Percentiles rank a stretch among this genome's conserved stretches.
phyloP scores from a whole-genome alignment of 2,888 invertebrate species.

The Aelia acuminata region DNA sequence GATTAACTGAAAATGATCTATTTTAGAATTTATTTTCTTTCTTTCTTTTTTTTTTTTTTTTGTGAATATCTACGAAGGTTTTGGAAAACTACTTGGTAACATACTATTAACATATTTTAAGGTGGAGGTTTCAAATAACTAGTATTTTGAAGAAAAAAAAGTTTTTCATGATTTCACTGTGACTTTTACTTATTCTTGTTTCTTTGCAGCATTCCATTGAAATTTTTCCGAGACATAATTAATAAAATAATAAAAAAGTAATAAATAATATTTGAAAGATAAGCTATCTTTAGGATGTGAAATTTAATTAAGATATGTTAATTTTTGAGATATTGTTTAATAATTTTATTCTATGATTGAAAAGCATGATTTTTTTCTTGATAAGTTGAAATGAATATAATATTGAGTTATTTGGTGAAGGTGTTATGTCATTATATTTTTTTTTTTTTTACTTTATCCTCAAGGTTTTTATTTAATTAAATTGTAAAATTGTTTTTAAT shows the following conservation, averaged over 20 bases:
- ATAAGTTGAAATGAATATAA: neutral
- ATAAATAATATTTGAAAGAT: neutral
- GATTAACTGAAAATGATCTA: conserved; percentile 41
- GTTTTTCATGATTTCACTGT: conserved; percentile 33
- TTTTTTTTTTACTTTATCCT: neutral
- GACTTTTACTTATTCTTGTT: neutral
- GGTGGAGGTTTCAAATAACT: conserved; percentile 35
- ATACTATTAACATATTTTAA: conserved; percentile 23
- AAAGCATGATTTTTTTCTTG: neutral
- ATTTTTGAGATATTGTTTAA: neutral
- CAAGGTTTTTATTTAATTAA: neutral
- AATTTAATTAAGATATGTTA: neutral
- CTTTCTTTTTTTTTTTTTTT: neutral
- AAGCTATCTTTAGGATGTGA: neutral
- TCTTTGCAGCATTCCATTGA: conserved; percentile 6
- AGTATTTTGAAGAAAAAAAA: neutral
- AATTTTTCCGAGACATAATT: neutral
- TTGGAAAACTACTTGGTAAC: neutral
- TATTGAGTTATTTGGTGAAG: neutral
- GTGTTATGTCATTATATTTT: neutral
- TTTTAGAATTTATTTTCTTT: neutral
- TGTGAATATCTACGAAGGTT: neutral
- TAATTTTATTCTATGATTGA: neutral
- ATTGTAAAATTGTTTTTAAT: neutral
- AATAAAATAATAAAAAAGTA: neutral